Conservation (phyloP, 2,888 invertebrate species). For the Catocala nupta region DNA sequence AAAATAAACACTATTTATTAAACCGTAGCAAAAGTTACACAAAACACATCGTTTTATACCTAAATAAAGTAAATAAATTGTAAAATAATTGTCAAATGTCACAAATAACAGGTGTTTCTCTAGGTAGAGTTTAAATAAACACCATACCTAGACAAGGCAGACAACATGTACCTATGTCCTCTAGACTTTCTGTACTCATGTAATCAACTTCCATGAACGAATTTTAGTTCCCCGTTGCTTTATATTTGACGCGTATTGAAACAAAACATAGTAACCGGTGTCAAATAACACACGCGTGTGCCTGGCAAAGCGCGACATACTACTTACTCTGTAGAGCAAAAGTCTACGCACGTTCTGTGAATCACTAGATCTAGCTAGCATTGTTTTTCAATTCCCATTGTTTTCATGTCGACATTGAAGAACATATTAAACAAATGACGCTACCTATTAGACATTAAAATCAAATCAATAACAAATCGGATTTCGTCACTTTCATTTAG, state of each 20-base stretch:
- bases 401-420: conserved; percentile 69
- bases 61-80: no score
- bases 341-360: conserved; percentile 70
- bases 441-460: conserved; percentile 42
- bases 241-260: conserved; percentile 36
- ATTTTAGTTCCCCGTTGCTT: conserved; percentile 36
- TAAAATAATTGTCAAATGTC: no score
- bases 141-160: conserved; percentile 76
- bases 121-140: conserved; percentile 11
- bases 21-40: not conserved
- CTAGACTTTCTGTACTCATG: conserved; percentile 76
- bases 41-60: not conserved
- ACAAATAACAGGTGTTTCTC: not conserved
- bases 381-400: conserved; percentile 79
- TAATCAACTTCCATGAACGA: conserved; percentile 75
- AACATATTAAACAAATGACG: conserved; percentile 73
- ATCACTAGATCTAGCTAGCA: conserved; percentile 70
- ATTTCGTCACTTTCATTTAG: conserved; percentile 33
- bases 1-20: conserved; percentile 44
- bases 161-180: conserved; percentile 80
- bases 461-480: conserved; percentile 38
- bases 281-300: conserved; percentile 61
- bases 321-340: conserved; percentile 58
- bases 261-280: conserved; percentile 47
- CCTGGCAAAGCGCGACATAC: conserved; percentile 64